Evolutionary conservation across 1,140 invertebrate genomes (phyloP), one percentile per base, ranked within the genome.

Genomic region (Telenomus remus): DNA sequence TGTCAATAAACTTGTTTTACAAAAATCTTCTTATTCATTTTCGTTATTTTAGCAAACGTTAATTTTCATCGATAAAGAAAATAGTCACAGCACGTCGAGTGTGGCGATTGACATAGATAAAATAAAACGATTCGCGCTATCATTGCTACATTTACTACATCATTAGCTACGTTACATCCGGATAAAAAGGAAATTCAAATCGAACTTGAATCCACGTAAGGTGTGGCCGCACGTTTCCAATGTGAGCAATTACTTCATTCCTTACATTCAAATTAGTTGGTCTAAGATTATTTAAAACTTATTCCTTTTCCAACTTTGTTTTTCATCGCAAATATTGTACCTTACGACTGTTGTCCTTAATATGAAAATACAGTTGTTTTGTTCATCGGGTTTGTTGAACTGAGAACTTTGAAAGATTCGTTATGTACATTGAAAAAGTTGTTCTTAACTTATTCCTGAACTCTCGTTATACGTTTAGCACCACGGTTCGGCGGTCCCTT

Each of bases 401-500:
- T 27, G 19, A 1, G 19, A 27, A 47, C 54, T 11, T 48, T 56
- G 1, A 44, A 35, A 65, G 12, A 69, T 59, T 49, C 54, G 43
- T 51, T 60, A 69, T 60, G 49, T 42, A 61, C 34, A 60, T 39
- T 13, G n/a, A 44, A 12, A 43, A 9, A 72, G 39, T 42, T 42
- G 12, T 37, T 10, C 1, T 61, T 43, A 12, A 15, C 39, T 54
- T 33, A 80, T 59, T 87, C 86, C 74, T 92, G 91, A 19, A 92
- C 82, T 88, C 94, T 96, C 53, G 95, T 97, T 66, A 98, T 91
- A 66, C 96, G 90, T 87, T 96, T 96, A 7, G 96, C 95, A 46
- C 97, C 97, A 81, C 97, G 90, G 80, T 94, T 94, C 3, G 95
- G 94, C 72, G 97, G 97, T 37, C 96, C 96, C 89, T 97, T 97